A percentile compares a stretch with the other conserved stretches of the same genome.
phyloP scores from a whole-genome alignment of 23 tunicate genomes.

The Oikopleura vanhoeffeni region DNA sequence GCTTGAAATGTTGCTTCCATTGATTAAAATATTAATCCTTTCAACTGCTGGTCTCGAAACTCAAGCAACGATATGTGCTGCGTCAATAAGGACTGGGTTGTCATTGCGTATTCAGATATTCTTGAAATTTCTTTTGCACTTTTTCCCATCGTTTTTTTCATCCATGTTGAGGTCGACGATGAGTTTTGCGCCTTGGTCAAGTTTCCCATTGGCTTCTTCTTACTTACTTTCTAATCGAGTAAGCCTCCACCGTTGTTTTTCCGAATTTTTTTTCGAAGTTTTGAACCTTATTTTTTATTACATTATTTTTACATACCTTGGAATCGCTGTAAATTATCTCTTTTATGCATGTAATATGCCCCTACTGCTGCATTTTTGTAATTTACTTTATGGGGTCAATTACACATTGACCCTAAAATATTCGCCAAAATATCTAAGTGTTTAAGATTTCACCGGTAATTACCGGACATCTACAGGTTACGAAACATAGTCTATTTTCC shows the following conservation, averaged over 20 bases:
- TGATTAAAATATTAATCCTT: constrained; percentile 25
- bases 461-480: too few relatives aligned
- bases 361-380: too few relatives aligned
- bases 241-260: constrained; percentile 68
- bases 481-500: too few relatives aligned
- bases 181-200: constrained; percentile 50
- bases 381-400: too few relatives aligned
- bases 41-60: constrained; percentile 57
- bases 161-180: constrained; percentile 42
- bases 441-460: too few relatives aligned
- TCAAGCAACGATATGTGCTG: constrained; percentile 64
- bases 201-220: constrained; percentile 63
- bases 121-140: not conserved
- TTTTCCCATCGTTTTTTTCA: constrained; percentile 53
- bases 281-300: too few relatives aligned
- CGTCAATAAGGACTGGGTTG: constrained; percentile 48
- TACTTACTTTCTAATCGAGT: constrained; percentile 36
- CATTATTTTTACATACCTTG: too few relatives aligned
- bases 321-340: too few relatives aligned
- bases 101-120: constrained; percentile 31
- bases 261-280: constrained; percentile 48
- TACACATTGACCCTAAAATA: too few relatives aligned
- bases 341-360: too few relatives aligned
- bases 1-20: not conserved
- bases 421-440: too few relatives aligned